Conservation (phyloP, 2,888 invertebrate species). For the Glaucopsyche alexis region DNA sequence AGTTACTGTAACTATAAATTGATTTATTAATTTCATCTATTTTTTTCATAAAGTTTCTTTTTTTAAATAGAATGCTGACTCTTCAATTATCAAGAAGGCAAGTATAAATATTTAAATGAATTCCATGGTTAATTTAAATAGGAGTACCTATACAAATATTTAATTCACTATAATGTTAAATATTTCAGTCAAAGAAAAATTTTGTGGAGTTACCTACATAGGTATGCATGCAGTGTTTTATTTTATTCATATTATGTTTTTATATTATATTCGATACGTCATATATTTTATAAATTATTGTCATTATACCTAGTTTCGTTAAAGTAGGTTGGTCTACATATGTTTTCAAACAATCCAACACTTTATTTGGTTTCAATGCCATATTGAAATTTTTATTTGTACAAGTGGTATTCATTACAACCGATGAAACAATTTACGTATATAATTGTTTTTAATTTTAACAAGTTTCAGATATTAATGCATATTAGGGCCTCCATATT, state of each 20-base stretch:
- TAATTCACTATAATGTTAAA: constrained; percentile 39
- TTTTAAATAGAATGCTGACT: constrained; percentile 71
- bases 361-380: not conserved
- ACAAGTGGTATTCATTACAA: not conserved
- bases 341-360: no score
- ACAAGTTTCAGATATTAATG: not conserved
- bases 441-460: not conserved
- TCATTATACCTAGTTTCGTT: no score
- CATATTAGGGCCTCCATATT: not conserved
- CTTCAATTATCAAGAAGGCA: constrained; percentile 69
- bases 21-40: constrained; percentile 35
- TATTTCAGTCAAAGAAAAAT: constrained; percentile 74
- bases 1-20: not conserved
- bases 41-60: constrained; percentile 40
- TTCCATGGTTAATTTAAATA: not conserved
- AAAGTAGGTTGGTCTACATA: no score
- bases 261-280: no score
- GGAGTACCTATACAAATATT: not conserved
- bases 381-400: not conserved
- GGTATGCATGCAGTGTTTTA: constrained; percentile 52
- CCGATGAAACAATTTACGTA: not conserved
- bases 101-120: constrained; percentile 50
- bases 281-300: no score
- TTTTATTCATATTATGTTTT: not conserved
- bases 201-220: constrained; percentile 67